Conservation (phyloP, 2,888 invertebrate genomes). For the Lasioglossum villosulum region DNA sequence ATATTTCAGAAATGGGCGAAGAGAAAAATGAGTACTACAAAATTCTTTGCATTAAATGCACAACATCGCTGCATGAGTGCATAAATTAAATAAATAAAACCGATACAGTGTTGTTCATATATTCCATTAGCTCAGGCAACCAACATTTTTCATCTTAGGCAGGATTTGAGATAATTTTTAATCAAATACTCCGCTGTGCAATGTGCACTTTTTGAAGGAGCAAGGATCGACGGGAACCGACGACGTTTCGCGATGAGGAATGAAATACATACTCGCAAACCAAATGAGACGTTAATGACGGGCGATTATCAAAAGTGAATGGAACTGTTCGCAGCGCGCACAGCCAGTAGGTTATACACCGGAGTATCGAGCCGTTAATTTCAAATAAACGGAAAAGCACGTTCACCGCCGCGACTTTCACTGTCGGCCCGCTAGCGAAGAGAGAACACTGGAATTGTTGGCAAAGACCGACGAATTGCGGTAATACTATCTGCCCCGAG, state of each 20-base stretch:
- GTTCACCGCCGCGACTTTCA: conserved; percentile 77
- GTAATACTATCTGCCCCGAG: conserved; percentile 31
- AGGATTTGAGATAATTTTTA: too few species aligned
- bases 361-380: conserved; percentile 69
- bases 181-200: background rate
- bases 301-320: conserved; percentile 56
- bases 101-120: too few species aligned
- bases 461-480: conserved; percentile 53
- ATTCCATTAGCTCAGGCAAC: too few species aligned
- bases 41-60: too few species aligned
- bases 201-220: background rate
- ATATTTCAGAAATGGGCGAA: too few species aligned
- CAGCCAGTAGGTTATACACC: conserved; percentile 49
- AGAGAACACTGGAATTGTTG: conserved; percentile 67
- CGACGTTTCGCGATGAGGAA: background rate
- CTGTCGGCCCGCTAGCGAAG: conserved; percentile 61
- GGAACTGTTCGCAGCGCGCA: conserved; percentile 31
- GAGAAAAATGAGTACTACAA: too few species aligned
- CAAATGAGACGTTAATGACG: conserved; percentile 35
- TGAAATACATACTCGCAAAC: background rate
- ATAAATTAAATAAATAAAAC: too few species aligned
- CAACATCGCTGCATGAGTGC: too few species aligned
- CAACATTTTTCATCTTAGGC: too few species aligned
- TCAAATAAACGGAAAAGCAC: conserved; percentile 75
- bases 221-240: background rate